Evolutionary conservation across 2,797 vertebrate species (phyloP).

Genomic region (Sternotherus odoratus): DNA sequence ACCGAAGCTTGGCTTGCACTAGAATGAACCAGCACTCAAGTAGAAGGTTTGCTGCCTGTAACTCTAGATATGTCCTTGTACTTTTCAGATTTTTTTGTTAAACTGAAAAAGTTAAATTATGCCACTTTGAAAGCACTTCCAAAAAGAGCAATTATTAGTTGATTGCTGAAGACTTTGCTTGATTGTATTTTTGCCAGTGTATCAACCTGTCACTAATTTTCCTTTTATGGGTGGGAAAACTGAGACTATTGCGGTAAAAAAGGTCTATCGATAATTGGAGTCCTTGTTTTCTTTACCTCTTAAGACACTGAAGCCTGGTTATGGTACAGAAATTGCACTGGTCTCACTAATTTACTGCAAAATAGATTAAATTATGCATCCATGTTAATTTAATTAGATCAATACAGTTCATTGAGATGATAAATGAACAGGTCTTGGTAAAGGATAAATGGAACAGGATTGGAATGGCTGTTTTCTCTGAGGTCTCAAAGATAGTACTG

Average conservation of each 20-base stretch:
- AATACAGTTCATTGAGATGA: background rate
- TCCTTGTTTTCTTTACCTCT: background rate
- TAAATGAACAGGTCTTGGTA: background rate
- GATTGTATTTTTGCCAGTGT: background rate
- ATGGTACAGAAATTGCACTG: background rate
- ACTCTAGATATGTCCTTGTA: background rate
- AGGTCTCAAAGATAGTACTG: background rate
- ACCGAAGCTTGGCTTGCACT: slow-evolving; percentile 90
- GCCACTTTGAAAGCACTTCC: background rate
- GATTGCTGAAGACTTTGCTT: background rate
- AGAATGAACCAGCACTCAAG: slow-evolving; percentile 94
- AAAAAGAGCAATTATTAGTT: background rate
- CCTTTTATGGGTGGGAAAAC: background rate
- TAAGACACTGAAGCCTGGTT: background rate
- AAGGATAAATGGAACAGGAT: background rate
- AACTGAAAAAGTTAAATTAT: background rate
- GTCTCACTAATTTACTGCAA: background rate
- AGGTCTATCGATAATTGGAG: background rate
- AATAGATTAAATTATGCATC: background rate
- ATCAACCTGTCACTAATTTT: background rate
- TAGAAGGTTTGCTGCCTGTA: slow-evolving; percentile 84
- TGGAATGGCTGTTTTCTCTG: background rate
- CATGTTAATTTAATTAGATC: background rate
- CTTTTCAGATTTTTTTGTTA: background rate
- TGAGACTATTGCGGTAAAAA: background rate